Conservation (phyloP, 2,113 vertebrate genomes). For the Taurulus bubalis region DNA sequence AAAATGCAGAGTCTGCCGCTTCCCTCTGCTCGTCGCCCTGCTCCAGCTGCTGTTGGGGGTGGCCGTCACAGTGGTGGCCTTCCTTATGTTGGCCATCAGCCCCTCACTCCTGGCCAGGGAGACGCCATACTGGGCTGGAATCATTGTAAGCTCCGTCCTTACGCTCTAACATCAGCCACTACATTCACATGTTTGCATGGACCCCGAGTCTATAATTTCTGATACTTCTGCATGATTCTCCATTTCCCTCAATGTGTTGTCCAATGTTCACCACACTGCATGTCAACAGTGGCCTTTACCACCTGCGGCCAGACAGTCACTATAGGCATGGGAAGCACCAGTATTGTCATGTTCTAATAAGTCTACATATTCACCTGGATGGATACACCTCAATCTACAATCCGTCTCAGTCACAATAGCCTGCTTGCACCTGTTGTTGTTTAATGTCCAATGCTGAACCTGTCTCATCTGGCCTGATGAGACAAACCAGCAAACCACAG, state of each 20-base stretch:
- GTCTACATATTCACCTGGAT: conserved; percentile 15
- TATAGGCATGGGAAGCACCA: conserved; percentile 12
- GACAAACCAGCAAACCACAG: conserved; percentile 43
- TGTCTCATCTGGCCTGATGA: conserved; percentile 38
- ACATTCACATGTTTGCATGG: conserved; percentile 66
- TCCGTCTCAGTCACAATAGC: conserved; percentile 18
- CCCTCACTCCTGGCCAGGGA: conserved; percentile 93
- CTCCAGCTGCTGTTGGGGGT: conserved; percentile 93
- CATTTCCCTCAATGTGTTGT: neutral
- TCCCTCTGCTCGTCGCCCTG: conserved; percentile 92
- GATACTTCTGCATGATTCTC: conserved; percentile 56
- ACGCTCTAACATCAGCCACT: conserved; percentile 24
- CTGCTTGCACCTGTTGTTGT: conserved; percentile 23
- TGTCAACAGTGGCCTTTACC: conserved; percentile 32
- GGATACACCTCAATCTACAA: conserved; percentile 13
- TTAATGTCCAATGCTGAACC: conserved; percentile 23
- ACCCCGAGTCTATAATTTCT: conserved; percentile 10
- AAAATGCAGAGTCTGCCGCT: conserved; percentile 91
- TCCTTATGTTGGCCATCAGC: conserved; percentile 92
- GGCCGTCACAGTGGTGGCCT: conserved; percentile 90
- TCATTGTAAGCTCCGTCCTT: conserved; percentile 91
- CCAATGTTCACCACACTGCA: conserved; percentile 30
- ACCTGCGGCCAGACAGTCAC: conserved; percentile 3
- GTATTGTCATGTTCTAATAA: conserved; percentile 29
- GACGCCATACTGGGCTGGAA: conserved; percentile 98